Evolutionary conservation across 2,888 invertebrate genomes (phyloP).

Genomic region (Lobophora halterata): DNA sequence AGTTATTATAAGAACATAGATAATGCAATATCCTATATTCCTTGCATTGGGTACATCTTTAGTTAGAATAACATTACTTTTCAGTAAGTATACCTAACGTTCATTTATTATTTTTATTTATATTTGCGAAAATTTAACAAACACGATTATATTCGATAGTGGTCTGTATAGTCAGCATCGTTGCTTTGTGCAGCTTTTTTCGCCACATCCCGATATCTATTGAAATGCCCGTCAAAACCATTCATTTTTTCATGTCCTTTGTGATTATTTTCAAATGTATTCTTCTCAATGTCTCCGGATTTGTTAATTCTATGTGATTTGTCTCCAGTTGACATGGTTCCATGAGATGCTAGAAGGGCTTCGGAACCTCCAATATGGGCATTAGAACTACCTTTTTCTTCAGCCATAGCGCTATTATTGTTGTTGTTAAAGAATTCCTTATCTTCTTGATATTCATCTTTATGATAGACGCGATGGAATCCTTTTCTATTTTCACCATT

Average conservation of each 20-base stretch:
- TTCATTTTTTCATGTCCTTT: conserved; percentile 36
- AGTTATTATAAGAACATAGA: neutral
- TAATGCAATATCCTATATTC: neutral
- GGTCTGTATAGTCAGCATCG: conserved; percentile 46
- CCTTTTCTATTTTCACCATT: conserved; percentile 63
- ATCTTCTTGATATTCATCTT: conserved; percentile 68
- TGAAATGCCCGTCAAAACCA: conserved; percentile 39
- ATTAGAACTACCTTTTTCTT: conserved; percentile 49
- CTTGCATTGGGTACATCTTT: conserved; percentile 3
- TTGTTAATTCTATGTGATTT: conserved; percentile 38
- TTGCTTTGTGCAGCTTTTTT: conserved; percentile 49
- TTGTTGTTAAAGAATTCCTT: conserved; percentile 66
- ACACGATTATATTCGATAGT: conserved; percentile 11
- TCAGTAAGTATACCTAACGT: too few relatives aligned
- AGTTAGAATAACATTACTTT: too few relatives aligned
- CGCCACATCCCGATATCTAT: conserved; percentile 51
- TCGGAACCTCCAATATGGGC: conserved; percentile 50
- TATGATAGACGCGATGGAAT: conserved; percentile 64
- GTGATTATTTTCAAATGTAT: conserved; percentile 39
- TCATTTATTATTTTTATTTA: too few relatives aligned
- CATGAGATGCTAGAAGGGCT: conserved; percentile 48
- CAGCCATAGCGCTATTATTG: conserved; percentile 44
- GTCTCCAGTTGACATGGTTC: conserved; percentile 42
- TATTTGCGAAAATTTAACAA: too few relatives aligned
- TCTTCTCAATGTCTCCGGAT: conserved; percentile 36